Evolutionary conservation across 2,797 vertebrate species (phyloP), one percentile per base, ranked within the genome.

Genomic region (Antrozous pallidus): DNA sequence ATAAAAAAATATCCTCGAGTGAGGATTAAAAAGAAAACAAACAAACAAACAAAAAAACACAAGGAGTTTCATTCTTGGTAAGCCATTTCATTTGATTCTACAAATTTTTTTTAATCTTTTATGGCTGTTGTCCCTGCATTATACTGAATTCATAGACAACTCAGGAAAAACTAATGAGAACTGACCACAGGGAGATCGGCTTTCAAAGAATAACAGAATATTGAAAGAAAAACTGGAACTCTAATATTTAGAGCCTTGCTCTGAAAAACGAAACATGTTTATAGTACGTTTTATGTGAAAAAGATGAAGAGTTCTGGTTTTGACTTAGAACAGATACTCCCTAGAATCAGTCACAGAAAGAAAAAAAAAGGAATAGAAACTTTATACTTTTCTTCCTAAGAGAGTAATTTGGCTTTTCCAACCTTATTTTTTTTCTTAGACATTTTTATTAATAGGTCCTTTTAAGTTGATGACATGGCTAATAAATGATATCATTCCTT

Each of bases 401-500:
- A 89, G 17, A 87, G 36, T 26, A 84, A 94, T 71, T 94, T 49
- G 84, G 26, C 24, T 17, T 89, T 92, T 71, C 49, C 40, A 95
- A 89, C 33, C 26, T 33, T 42, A 22, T 69, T 42, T 90, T 84
- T 91, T 22, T 88, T 8, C 38, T 33, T 45, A 63, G 86, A 71
- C 78, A 88, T 90, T 54, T 80, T 79, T 87, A 94, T 92, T 94
- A 81, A 86, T 38, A 74, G 81, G n/a, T 17, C 22, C 89, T 88
- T 91, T 90, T 85, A 92, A 96, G 71, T 67, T 70, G 69, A 91
- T 88, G 82, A 58, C 82, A 84, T 11, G 12, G 12, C 84, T 75
- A 95, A 70, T 63, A 91, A 89, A 75, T 67, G 45, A 38, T 47
- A 86, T 45, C 8, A 40, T 75, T 82, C 9, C 24, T 28, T 12